A percentile compares a stretch with the other conserved stretches of the same genome.
phyloP scores from a whole-genome alignment of 2,888 invertebrate genomes.

The Monoplex corrugatus region DNA sequence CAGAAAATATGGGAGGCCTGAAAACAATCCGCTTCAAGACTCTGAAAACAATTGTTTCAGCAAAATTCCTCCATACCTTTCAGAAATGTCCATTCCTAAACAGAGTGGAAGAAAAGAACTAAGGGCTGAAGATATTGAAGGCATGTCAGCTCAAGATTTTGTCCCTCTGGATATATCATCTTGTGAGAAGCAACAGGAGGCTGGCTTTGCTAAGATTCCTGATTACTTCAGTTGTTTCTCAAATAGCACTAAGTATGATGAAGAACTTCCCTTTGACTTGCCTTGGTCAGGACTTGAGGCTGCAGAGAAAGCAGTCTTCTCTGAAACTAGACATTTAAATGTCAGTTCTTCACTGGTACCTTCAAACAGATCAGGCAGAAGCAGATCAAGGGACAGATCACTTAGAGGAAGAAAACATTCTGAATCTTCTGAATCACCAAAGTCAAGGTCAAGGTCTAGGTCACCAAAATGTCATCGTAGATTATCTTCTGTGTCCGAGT shows the following conservation, averaged over 20 bases:
- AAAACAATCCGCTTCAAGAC: not conserved
- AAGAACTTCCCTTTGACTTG: not conserved
- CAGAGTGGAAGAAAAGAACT: conserved; percentile 66
- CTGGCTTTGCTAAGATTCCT: conserved; percentile 11
- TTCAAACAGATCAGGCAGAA: no score
- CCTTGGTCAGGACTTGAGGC: not conserved
- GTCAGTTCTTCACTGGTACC: no score
- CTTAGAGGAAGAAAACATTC: conserved; percentile 16
- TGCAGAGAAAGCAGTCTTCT: not conserved
- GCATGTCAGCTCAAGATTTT: conserved; percentile 54
- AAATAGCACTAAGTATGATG: conserved; percentile 76
- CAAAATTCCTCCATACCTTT: conserved; percentile 77
- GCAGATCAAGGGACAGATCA: conserved; percentile 51
- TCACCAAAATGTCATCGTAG: conserved; percentile 48
- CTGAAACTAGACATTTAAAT: no score
- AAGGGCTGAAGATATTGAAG: conserved; percentile 32
- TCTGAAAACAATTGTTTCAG: conserved; percentile 65
- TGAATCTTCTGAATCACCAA: conserved; percentile 55
- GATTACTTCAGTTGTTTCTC: conserved; percentile 74
- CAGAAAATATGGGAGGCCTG: no score
- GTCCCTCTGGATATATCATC: conserved; percentile 70
- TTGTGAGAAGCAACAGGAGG: conserved; percentile 49
- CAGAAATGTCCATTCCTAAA: conserved; percentile 71
- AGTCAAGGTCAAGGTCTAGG: conserved; percentile 59
- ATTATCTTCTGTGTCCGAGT: conserved; percentile 55